Percentiles rank a stretch among this genome's conserved stretches.
Evolutionary conservation across 2,888 invertebrate genomes (phyloP).

Genomic region (Leucophenga maculata): DNA sequence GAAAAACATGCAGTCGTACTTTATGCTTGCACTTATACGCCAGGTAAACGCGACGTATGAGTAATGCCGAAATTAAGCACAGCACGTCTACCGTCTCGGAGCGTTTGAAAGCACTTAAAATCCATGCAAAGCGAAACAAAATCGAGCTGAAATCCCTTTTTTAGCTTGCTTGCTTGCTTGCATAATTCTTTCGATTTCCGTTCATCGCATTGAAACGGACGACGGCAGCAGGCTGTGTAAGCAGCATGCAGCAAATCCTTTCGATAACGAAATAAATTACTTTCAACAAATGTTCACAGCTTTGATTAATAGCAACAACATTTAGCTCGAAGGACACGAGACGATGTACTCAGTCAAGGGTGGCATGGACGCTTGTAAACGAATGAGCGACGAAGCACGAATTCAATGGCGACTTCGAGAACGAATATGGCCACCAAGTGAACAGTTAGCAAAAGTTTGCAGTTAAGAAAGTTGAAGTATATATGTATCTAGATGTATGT

Average conservation of each 20-base stretch:
- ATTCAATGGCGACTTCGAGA: background rate
- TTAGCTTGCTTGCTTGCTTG: slow-evolving; percentile 41
- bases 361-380: background rate
- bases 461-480: slow-evolving; percentile 6
- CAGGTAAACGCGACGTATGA: slow-evolving; percentile 28
- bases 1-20: background rate
- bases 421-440: slow-evolving; percentile 1
- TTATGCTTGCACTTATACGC: background rate
- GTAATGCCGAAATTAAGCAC: slow-evolving; percentile 64
- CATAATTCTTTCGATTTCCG: slow-evolving; percentile 42
- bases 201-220: background rate
- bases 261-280: slow-evolving; percentile 65
- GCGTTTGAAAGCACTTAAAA: background rate
- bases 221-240: background rate
- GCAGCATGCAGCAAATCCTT: slow-evolving; percentile 42
- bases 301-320: slow-evolving; percentile 57
- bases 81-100: slow-evolving; percentile 26
- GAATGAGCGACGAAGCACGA: slow-evolving; percentile 2
- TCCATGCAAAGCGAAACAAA: background rate
- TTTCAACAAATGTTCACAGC: slow-evolving; percentile 62
- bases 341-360: background rate
- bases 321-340: slow-evolving; percentile 4
- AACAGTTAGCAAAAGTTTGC: slow-evolving; percentile 19
- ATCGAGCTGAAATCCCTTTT: slow-evolving; percentile 29
- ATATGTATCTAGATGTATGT: slow-evolving; percentile 23